Percentiles rank a stretch among this genome's conserved stretches.
These are phyloP conservation scores for Tholera decimalis DNA, from an alignment of 2,888 invertebrate species.

Conservation along the genomic window DNA sequence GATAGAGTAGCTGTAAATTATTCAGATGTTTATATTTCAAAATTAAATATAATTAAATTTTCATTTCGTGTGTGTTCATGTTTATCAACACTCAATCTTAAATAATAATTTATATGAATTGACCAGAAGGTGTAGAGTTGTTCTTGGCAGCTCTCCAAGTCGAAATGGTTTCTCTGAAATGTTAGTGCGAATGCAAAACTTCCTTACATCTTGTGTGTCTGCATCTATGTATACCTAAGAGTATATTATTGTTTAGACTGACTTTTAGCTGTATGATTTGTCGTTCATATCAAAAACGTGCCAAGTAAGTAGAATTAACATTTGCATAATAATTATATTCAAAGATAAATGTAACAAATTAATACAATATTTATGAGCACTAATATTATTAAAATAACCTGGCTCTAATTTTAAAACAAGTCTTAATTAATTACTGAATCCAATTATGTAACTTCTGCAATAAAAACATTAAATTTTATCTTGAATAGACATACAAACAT, in stretches of 20 bases:
- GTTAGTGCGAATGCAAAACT: conserved; percentile 76
- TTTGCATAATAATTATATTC: conserved; percentile 3
- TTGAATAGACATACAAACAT: background rate
- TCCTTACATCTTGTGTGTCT: conserved; percentile 70
- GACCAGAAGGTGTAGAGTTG: conserved; percentile 75
- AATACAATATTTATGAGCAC: conserved; percentile 5
- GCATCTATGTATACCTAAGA: conserved; percentile 24
- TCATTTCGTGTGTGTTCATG: conserved; percentile 60
- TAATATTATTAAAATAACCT: conserved; percentile 3
- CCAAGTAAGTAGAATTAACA: no score
- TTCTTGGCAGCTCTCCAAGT: conserved; percentile 79
- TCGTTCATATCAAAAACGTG: background rate
- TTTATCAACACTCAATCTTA: conserved; percentile 74
- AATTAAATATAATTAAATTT: conserved; percentile 46
- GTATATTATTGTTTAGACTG: conserved; percentile 10
- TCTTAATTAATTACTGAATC: conserved; percentile 9
- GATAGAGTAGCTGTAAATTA: conserved; percentile 4
- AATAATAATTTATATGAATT: conserved; percentile 76
- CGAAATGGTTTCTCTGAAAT: conserved; percentile 80
- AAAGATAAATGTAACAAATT: background rate
- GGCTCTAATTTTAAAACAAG: conserved; percentile 3
- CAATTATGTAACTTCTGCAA: conserved; percentile 15
- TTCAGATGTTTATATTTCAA: conserved; percentile 38
- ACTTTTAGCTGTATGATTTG: background rate
- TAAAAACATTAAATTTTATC: conserved; percentile 26